phyloP scores from a whole-genome alignment of 2,797 vertebrate genomes.

The Hafferia zeledoni region DNA sequence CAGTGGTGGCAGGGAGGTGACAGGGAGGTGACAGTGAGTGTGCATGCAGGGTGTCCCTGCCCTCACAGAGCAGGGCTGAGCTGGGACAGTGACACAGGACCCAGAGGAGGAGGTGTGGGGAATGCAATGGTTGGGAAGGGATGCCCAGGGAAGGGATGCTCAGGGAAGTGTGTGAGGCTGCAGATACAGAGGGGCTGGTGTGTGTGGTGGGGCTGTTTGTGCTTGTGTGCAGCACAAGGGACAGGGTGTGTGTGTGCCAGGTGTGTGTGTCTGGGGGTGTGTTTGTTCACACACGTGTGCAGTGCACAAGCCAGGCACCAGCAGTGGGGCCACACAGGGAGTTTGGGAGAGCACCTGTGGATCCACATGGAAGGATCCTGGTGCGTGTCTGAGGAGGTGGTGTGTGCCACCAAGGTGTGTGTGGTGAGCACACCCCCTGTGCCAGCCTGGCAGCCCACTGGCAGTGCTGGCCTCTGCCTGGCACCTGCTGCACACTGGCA shows the following conservation, averaged over 20 bases:
- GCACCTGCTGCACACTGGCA: accelerated
- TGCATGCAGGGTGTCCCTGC: neutral
- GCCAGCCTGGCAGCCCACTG: neutral
- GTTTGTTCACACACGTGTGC: neutral
- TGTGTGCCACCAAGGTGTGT: neutral
- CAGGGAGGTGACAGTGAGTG: neutral
- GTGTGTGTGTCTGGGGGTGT: too few species aligned
- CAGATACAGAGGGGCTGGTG: neutral
- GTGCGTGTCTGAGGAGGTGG: neutral
- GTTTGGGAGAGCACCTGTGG: neutral
- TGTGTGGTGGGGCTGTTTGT: neutral
- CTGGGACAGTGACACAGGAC: neutral
- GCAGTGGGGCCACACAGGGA: neutral
- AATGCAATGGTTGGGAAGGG: neutral
- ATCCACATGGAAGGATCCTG: accelerated
- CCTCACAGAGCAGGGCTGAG: neutral
- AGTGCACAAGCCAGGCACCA: accelerated
- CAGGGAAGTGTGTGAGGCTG: neutral
- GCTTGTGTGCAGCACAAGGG: neutral
- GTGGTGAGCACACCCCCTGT: neutral
- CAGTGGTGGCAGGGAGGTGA: neutral
- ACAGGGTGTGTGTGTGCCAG: too few species aligned
- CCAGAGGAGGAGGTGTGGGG: neutral
- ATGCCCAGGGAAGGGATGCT: neutral
- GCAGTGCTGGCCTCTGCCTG: neutral